These are phyloP conservation scores for Drosophila eugracilis DNA, from an alignment of 1,140 invertebrate species.

Conservation along the genomic window DNA sequence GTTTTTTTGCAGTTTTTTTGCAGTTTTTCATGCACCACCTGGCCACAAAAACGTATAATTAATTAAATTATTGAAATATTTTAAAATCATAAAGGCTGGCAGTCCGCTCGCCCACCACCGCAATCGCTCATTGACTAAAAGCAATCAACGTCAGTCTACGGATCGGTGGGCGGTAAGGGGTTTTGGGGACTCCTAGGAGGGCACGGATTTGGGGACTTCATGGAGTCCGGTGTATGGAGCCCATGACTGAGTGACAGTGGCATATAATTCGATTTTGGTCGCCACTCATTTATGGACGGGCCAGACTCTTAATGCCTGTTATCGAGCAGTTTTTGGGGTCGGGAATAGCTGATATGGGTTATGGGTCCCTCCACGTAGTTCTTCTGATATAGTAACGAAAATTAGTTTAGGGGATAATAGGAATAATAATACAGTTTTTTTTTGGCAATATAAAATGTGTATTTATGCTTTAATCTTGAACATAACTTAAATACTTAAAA, in stretches of 20 bases:
- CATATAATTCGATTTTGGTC: slow-evolving; percentile 48
- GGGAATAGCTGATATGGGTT: too few species aligned
- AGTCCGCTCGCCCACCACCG: slow-evolving; percentile 4
- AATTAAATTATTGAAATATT: slow-evolving; percentile 79
- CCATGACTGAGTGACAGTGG: slow-evolving; percentile 42
- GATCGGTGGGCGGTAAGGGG: not conserved
- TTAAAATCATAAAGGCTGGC: slow-evolving; percentile 52
- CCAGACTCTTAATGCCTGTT: slow-evolving; percentile 30
- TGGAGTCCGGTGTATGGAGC: slow-evolving; percentile 1
- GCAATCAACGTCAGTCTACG: slow-evolving; percentile 49
- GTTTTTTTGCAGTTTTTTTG: slow-evolving; percentile 8
- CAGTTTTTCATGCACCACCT: slow-evolving; percentile 42
- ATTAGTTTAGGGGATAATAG: too few species aligned
- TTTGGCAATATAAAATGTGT: too few species aligned
- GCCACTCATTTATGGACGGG: slow-evolving; percentile 46
- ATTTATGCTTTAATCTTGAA: too few species aligned
- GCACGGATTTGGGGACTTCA: not conserved
- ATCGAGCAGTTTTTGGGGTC: too few species aligned
- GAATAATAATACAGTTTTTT: too few species aligned
- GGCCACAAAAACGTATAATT: slow-evolving; percentile 72
- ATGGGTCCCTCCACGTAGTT: too few species aligned
- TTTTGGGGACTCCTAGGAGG: too few species aligned
- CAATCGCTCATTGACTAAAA: slow-evolving; percentile 41
- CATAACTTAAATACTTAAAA: too few species aligned
- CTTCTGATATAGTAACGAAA: too few species aligned